These are phyloP conservation scores for Sprattus sprattus DNA, from an alignment of 2,113 vertebrate species.

Conservation along the genomic window DNA sequence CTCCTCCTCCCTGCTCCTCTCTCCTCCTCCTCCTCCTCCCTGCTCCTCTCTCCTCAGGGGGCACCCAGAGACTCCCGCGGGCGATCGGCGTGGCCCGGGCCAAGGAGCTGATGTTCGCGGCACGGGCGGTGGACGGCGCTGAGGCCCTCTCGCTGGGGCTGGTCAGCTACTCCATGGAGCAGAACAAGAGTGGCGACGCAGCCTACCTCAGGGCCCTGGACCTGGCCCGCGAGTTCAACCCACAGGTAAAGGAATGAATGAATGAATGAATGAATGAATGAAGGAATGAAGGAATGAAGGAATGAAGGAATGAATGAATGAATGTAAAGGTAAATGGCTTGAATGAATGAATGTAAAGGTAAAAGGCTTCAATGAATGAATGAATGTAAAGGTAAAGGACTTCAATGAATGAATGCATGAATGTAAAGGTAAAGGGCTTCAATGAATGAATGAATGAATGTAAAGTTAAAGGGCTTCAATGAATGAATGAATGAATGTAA, in stretches of 20 bases:
- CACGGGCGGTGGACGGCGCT: slow-evolving; percentile 81
- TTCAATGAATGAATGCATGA: no score
- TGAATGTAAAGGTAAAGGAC: no score
- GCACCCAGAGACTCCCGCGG: slow-evolving; percentile 90
- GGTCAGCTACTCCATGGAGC: slow-evolving; percentile 86
- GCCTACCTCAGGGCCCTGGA: slow-evolving; percentile 88
- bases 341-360: no score
- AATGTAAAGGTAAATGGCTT: no score
- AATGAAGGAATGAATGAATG: no score
- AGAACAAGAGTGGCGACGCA: slow-evolving; percentile 87
- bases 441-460: no score
- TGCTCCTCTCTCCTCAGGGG: slow-evolving; percentile 65
- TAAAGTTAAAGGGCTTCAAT: no score
- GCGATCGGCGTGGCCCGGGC: slow-evolving; percentile 84
- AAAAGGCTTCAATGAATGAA: no score
- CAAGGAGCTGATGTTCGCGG: slow-evolving; percentile 96
- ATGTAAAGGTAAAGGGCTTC: no score
- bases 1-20: background rate
- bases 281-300: no score
- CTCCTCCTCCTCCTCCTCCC: background rate
- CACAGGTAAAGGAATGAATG: slow-evolving; percentile 77
- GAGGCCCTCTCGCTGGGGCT: slow-evolving; percentile 85
- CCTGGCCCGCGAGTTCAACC: slow-evolving; percentile 88
- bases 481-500: no score
- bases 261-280: no score